These are phyloP conservation scores for Schizopygopsis pylzovi DNA, from an alignment of 2,797 vertebrate species.

Conservation along the genomic window DNA sequence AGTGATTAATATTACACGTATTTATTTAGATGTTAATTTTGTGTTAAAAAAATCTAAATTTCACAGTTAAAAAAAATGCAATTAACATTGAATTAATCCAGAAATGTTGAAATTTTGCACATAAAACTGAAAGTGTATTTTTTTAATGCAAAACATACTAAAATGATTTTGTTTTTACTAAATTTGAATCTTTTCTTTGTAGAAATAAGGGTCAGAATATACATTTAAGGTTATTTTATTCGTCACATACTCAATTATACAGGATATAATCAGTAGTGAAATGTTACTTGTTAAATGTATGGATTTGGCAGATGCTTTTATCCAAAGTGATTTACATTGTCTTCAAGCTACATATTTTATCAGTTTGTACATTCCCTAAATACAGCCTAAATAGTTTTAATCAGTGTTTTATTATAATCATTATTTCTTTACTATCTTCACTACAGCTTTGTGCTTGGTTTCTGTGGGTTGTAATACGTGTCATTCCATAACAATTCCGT, in stretches of 20 bases:
- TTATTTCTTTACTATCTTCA: neutral
- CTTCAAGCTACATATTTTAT: neutral
- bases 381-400: neutral
- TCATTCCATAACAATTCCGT: neutral
- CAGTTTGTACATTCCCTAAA: neutral
- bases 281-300: neutral
- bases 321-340: neutral
- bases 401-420: neutral
- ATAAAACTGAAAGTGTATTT: neutral
- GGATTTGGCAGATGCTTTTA: neutral
- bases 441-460: neutral
- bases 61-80: neutral
- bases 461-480: neutral
- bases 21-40: neutral
- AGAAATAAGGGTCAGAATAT: neutral
- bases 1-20: neutral
- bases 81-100: neutral
- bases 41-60: neutral
- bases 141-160: neutral
- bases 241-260: no score
- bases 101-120: neutral
- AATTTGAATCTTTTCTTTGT: no score
- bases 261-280: no score
- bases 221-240: neutral
- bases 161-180: neutral